These are phyloP conservation scores for Procambarus clarkii DNA, from an alignment of 1,140 invertebrate species.

Conservation along the genomic window DNA sequence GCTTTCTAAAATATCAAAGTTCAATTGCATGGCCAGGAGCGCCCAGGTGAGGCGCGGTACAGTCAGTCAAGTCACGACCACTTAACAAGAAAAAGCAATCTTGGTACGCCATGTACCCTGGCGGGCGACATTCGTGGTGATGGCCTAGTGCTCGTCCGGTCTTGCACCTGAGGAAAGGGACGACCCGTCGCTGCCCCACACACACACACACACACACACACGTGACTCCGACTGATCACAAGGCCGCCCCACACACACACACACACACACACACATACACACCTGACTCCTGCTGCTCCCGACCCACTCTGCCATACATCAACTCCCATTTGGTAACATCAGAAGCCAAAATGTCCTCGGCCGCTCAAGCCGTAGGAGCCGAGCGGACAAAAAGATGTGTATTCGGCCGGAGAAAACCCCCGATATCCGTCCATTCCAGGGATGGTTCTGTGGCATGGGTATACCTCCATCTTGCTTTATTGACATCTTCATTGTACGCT, in stretches of 20 bases:
- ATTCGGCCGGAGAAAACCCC: neutral
- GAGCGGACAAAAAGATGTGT: neutral
- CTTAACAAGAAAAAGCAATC: neutral
- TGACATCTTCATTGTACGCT: constrained; percentile 21
- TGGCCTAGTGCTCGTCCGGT: too few relatives aligned
- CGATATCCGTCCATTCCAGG: neutral
- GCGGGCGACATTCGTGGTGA: neutral
- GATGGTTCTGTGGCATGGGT: neutral
- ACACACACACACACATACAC: too few relatives aligned
- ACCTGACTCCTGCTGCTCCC: neutral
- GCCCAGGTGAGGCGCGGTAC: neutral
- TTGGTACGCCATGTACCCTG: neutral
- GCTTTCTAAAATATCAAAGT: neutral
- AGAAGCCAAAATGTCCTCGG: neutral
- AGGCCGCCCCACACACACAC: too few relatives aligned
- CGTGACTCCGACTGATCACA: too few relatives aligned
- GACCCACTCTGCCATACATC: neutral
- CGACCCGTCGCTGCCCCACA: too few relatives aligned
- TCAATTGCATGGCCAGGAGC: neutral
- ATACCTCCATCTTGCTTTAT: constrained; percentile 23
- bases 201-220: too few relatives aligned
- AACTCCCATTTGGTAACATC: neutral
- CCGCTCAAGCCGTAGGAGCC: neutral
- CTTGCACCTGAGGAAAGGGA: too few relatives aligned
- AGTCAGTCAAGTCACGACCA: neutral